phyloP scores from a whole-genome alignment of 2,797 vertebrate species.

The Neoniphon sammara region DNA sequence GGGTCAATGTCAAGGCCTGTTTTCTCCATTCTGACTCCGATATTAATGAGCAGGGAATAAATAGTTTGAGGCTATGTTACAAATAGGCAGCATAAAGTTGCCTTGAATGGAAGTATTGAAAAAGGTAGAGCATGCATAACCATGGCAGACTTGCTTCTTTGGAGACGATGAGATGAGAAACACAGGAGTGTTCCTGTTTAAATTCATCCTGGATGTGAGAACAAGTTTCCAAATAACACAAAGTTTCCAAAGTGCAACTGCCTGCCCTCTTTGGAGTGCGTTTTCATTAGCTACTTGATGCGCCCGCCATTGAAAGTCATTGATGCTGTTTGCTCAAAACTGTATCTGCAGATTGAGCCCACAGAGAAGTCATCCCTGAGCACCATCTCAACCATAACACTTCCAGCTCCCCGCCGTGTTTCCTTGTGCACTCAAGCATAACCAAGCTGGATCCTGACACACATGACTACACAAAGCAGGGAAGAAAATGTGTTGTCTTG shows the following conservation, averaged over 20 bases:
- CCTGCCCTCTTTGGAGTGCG: not conserved
- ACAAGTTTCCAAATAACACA: conserved; percentile 6
- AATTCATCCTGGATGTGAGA: not conserved
- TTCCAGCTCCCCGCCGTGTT: conserved; percentile 26
- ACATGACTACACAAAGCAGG: conserved; percentile 71
- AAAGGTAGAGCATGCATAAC: not conserved
- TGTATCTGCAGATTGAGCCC: conserved; percentile 30
- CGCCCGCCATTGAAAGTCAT: conserved; percentile 6
- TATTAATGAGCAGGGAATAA: conserved; percentile 51
- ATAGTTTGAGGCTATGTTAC: conserved; percentile 18
- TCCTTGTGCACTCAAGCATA: conserved; percentile 64
- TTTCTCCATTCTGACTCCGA: conserved; percentile 39
- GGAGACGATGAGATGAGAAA: not conserved
- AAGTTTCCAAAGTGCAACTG: not conserved
- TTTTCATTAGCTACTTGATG: conserved; percentile 19
- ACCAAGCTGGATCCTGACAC: conserved; percentile 58
- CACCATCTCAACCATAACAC: conserved; percentile 44
- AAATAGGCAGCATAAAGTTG: not conserved
- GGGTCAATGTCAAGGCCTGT: conserved; percentile 45
- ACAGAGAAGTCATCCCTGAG: conserved; percentile 35
- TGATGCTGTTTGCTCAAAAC: conserved; percentile 42
- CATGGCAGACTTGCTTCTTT: not conserved
- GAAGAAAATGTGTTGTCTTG: conserved; percentile 51
- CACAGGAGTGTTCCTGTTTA: not conserved
- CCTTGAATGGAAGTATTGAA: not conserved